A percentile compares a stretch with the other conserved stretches of the same genome.
Evolutionary conservation across 2,888 invertebrate species (phyloP).

Genomic region (Nezara viridula): DNA sequence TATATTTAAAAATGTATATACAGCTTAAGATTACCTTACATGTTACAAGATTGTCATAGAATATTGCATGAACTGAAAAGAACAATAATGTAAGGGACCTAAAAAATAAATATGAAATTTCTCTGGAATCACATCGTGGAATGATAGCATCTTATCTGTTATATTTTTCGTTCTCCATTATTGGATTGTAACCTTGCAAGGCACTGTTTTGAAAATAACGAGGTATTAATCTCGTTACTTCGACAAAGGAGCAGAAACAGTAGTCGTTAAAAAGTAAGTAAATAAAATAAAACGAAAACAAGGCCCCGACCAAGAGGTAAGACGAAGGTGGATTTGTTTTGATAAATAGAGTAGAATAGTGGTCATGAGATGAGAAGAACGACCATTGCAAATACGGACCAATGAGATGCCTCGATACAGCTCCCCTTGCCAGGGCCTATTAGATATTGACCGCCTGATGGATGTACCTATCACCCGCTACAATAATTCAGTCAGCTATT

Average conservation of each 20-base stretch:
- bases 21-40: too few relatives aligned
- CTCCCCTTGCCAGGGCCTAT: background rate
- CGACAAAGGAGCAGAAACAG: background rate
- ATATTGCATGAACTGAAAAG: too few relatives aligned
- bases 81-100: too few relatives aligned
- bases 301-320: background rate
- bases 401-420: background rate
- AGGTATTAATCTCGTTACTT: background rate
- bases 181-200: too few relatives aligned
- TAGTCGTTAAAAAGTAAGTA: background rate
- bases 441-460: constrained; percentile 22
- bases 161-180: too few relatives aligned
- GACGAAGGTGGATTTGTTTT: background rate
- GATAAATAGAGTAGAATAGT: constrained; percentile 21
- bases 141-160: too few relatives aligned
- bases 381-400: constrained; percentile 3
- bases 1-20: too few relatives aligned
- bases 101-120: too few relatives aligned
- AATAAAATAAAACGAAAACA: background rate
- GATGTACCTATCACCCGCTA: constrained; percentile 20
- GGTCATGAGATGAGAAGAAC: background rate
- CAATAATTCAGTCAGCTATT: constrained; percentile 16
- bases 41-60: too few relatives aligned
- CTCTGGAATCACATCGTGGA: too few relatives aligned
- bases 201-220: background rate